Conservation (phyloP, 2,888 invertebrate genomes). For the Lomographa bimaculata region DNA sequence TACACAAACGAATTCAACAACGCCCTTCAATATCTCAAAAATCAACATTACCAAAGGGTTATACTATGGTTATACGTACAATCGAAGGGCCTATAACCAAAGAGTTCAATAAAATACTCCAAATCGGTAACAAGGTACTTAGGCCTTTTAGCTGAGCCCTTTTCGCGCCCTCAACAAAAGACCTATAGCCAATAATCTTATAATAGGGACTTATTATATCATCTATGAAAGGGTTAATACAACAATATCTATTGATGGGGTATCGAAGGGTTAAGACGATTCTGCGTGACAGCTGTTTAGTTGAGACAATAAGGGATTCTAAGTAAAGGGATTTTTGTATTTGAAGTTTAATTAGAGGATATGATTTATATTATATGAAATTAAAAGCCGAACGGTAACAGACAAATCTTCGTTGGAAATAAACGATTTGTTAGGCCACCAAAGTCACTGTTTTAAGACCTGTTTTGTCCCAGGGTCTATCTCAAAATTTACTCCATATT, state of each 20-base stretch:
- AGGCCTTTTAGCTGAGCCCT: constrained; percentile 45
- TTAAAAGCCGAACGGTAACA: too few relatives aligned
- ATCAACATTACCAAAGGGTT: constrained; percentile 14
- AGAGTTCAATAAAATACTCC: constrained; percentile 29
- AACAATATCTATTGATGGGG: constrained; percentile 46
- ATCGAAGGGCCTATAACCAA: too few relatives aligned
- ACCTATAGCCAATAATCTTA: constrained; percentile 81
- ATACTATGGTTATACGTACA: too few relatives aligned
- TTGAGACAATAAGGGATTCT: constrained; percentile 12
- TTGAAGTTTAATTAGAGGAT: too few relatives aligned
- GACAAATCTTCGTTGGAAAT: too few relatives aligned
- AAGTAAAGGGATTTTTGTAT: too few relatives aligned
- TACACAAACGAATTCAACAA: constrained; percentile 8
- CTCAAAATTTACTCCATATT: too few relatives aligned
- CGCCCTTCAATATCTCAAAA: constrained; percentile 5
- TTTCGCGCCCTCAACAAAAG: constrained; percentile 73
- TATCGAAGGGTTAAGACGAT: constrained; percentile 61
- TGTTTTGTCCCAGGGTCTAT: too few relatives aligned
- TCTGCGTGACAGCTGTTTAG: constrained; percentile 40
- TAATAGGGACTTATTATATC: constrained; percentile 72
- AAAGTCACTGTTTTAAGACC: too few relatives aligned
- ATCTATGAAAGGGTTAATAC: constrained; percentile 44
- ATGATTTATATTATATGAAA: too few relatives aligned
- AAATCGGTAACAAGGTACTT: constrained; percentile 63
- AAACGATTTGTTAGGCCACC: too few relatives aligned